A percentile compares a stretch with the other conserved stretches of the same genome.
Evolutionary conservation across 2,797 vertebrate species (phyloP).

Genomic region (Myotis findleyi): DNA sequence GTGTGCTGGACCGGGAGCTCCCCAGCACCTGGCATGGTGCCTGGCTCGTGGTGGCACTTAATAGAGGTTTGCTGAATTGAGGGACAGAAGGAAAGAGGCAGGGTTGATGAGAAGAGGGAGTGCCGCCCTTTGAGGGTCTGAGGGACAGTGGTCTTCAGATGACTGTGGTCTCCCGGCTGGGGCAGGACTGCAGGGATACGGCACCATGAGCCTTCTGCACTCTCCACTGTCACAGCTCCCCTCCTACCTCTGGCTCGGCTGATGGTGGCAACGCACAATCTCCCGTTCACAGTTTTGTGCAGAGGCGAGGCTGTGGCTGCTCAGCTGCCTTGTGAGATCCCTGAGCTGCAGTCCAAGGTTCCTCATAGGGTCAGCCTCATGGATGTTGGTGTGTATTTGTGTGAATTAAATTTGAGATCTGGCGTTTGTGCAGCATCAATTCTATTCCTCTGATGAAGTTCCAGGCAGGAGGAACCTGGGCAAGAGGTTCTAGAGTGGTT

Average conservation of each 20-base stretch:
- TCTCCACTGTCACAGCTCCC: background rate
- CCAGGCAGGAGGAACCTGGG: background rate
- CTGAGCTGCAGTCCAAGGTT: background rate
- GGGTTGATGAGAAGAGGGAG: background rate
- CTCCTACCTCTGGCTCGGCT: background rate
- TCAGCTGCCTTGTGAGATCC: background rate
- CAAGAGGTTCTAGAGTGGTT: background rate
- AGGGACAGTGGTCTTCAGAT: background rate
- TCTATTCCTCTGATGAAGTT: background rate
- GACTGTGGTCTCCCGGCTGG: background rate
- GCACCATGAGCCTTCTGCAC: background rate
- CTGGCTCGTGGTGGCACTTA: background rate
- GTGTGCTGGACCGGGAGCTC: background rate
- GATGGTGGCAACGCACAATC: background rate
- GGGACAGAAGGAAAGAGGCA: conserved; percentile 14
- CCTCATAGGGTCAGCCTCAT: background rate
- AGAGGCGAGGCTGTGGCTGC: background rate
- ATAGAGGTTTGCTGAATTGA: background rate
- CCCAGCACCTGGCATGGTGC: background rate
- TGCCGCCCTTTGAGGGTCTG: background rate
- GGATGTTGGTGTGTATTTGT: background rate
- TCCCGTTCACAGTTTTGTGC: background rate
- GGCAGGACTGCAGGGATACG: background rate
- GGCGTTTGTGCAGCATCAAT: background rate
- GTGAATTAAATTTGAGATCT: background rate